Evolutionary conservation across 2,113 vertebrate species (phyloP).

Genomic region (Argyrosomus japonicus): DNA sequence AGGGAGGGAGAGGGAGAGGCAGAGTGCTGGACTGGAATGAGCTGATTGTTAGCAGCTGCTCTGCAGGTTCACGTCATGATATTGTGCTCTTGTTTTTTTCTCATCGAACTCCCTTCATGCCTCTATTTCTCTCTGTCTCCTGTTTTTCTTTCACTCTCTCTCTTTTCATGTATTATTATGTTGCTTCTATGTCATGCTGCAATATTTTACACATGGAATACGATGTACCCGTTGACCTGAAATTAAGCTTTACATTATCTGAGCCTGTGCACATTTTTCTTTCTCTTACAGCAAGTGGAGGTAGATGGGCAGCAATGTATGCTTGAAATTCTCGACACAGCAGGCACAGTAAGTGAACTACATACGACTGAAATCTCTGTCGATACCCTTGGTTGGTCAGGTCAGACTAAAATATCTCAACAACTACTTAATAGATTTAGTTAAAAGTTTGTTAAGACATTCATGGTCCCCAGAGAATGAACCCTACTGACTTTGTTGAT

Average conservation of each 20-base stretch:
- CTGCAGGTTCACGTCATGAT: slow-evolving; percentile 56
- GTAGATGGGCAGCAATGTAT: slow-evolving; percentile 99
- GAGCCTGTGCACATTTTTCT: background rate
- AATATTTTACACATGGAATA: background rate
- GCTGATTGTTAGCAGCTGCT: slow-evolving; percentile 70
- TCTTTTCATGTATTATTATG: background rate
- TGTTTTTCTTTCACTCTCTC: background rate
- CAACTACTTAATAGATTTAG: background rate
- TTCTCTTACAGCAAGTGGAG: slow-evolving; percentile 93
- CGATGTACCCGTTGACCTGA: slow-evolving; percentile 20
- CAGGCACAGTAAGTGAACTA: slow-evolving; percentile 93
- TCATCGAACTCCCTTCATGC: slow-evolving; percentile 1
- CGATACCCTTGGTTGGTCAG: background rate
- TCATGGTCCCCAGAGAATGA: background rate
- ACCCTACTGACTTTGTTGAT: background rate
- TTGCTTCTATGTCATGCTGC: background rate
- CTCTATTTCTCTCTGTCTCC: slow-evolving; percentile 6
- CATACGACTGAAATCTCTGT: background rate
- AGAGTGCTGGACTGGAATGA: slow-evolving; percentile 29
- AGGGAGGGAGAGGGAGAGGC: background rate
- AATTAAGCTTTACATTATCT: slow-evolving; percentile 18
- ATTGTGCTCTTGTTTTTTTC: slow-evolving; percentile 13
- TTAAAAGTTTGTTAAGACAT: background rate
- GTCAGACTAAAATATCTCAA: background rate
- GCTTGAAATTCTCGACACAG: slow-evolving; percentile 99